Percentiles rank a stretch among this genome's conserved stretches.
Conservation (phyloP, 1,140 invertebrate species). For the Choristoneura fumiferana region DNA sequence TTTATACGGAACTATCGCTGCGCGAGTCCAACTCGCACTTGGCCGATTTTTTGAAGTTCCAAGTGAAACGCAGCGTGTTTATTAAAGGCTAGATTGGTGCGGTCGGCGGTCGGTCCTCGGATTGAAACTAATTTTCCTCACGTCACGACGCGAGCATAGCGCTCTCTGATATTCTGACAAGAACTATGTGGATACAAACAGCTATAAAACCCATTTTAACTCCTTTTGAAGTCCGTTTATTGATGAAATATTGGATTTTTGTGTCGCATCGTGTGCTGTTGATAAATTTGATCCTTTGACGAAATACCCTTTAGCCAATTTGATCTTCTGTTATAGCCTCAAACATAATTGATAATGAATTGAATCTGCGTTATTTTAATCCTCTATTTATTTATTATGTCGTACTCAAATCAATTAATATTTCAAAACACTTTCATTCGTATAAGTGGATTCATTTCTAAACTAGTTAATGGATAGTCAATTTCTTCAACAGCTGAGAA, state of each 20-base stretch:
- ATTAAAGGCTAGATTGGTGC: slow-evolving; percentile 29
- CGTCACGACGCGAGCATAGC: slow-evolving; percentile 44
- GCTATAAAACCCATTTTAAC: not conserved
- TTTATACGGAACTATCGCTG: too few species aligned
- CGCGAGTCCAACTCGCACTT: not conserved
- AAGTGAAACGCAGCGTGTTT: slow-evolving; percentile 3
- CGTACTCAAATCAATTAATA: too few species aligned
- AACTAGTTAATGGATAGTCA: too few species aligned
- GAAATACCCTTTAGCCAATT: too few species aligned
- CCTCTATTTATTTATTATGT: too few species aligned
- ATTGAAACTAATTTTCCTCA: slow-evolving; percentile 69
- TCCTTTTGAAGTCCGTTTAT: slow-evolving; percentile 16
- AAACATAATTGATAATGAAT: too few species aligned
- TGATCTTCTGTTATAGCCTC: too few species aligned
- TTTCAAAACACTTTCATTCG: too few species aligned
- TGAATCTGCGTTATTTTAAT: too few species aligned
- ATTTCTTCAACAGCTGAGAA: too few species aligned
- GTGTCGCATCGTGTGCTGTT: not conserved
- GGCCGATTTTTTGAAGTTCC: not conserved
- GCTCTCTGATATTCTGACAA: slow-evolving; percentile 39
- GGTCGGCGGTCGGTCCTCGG: slow-evolving; percentile 47
- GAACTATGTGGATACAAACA: not conserved
- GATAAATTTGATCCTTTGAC: not conserved
- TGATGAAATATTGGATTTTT: slow-evolving; percentile 15
- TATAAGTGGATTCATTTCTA: too few species aligned